phyloP scores from a whole-genome alignment of 2,113 vertebrate genomes.

The Ochotona princeps region DNA sequence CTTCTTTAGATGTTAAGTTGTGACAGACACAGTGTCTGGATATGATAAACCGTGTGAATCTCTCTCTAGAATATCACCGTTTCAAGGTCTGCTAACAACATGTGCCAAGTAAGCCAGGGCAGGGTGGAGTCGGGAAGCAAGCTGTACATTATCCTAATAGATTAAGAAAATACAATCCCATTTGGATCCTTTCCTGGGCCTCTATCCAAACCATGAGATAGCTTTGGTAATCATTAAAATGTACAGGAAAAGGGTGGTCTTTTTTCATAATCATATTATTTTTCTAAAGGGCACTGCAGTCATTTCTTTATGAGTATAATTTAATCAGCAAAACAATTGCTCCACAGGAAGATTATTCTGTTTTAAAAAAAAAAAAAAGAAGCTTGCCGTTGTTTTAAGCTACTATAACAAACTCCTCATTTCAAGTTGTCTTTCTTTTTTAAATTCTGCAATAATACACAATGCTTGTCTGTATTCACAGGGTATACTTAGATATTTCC shows the following conservation, averaged over 20 bases:
- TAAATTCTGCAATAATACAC: too few relatives aligned
- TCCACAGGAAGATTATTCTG: conserved; percentile 68
- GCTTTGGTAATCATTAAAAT: conserved; percentile 81
- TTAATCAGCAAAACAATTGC: conserved; percentile 79
- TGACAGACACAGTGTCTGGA: conserved; percentile 64
- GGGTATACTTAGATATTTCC: too few relatives aligned
- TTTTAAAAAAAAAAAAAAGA: conserved; percentile 50
- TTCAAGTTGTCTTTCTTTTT: not conserved
- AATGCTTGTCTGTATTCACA: too few relatives aligned
- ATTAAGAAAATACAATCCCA: conserved; percentile 82
- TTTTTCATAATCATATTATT: conserved; percentile 71
- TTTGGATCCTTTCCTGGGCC: conserved; percentile 81
- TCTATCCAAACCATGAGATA: conserved; percentile 80
- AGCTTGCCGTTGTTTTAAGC: conserved; percentile 66
- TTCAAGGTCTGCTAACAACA: conserved; percentile 65
- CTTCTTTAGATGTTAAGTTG: conserved; percentile 63
- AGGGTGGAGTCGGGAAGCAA: conserved; percentile 47
- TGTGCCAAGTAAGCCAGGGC: conserved; percentile 72
- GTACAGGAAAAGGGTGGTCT: conserved; percentile 62
- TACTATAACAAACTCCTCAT: conserved; percentile 13
- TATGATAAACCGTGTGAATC: conserved; percentile 62
- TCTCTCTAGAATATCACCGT: conserved; percentile 64
- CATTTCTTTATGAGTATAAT: conserved; percentile 79
- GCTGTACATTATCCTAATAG: conserved; percentile 80
- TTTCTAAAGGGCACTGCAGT: conserved; percentile 78